These are phyloP conservation scores for Falco cherrug DNA, from an alignment of 2,797 vertebrate species.

Conservation along the genomic window DNA sequence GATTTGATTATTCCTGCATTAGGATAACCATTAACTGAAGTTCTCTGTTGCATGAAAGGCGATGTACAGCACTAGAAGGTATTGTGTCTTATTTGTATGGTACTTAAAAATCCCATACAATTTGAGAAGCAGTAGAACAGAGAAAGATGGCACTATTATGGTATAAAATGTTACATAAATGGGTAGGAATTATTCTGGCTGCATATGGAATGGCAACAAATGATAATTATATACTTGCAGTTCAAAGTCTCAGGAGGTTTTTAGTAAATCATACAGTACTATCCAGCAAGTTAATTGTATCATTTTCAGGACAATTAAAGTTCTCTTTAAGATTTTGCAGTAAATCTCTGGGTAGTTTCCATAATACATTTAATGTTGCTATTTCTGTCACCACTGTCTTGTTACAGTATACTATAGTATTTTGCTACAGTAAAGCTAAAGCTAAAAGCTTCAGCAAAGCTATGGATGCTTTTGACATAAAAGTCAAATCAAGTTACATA, in stretches of 20 bases:
- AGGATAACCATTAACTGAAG: neutral
- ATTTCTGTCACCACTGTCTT: neutral
- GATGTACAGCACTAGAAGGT: neutral
- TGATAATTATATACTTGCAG: neutral
- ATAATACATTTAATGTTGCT: neutral
- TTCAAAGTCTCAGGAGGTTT: neutral
- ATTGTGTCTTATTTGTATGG: neutral
- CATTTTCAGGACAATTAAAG: neutral
- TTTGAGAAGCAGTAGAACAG: neutral
- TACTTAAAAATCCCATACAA: neutral
- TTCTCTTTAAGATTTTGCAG: neutral
- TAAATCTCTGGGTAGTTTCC: neutral
- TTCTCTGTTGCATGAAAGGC: neutral
- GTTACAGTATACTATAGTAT: neutral
- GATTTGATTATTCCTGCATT: neutral
- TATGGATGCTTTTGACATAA: neutral
- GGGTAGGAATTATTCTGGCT: neutral
- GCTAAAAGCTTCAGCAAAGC: neutral
- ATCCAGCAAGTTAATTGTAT: neutral
- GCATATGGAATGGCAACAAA: neutral
- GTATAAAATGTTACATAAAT: neutral
- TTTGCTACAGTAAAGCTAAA: neutral
- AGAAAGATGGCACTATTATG: neutral
- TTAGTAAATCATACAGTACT: neutral
- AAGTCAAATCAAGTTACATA: neutral